phyloP scores from a whole-genome alignment of 2,113 vertebrate species.

The Pomatostomus ruficeps region DNA sequence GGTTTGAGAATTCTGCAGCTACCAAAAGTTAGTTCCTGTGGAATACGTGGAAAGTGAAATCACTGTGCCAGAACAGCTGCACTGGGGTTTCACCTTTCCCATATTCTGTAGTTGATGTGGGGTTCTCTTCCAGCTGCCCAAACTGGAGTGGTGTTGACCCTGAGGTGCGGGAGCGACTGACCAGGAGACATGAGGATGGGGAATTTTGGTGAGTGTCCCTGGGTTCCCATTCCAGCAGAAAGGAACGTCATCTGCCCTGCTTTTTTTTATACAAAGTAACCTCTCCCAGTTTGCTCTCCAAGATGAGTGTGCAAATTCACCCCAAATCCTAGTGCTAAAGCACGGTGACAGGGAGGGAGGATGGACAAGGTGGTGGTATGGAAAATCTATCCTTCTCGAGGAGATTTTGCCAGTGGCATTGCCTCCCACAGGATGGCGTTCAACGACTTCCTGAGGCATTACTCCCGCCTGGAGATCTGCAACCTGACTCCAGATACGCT shows the following conservation, averaged over 20 bases:
- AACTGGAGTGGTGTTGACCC: slow-evolving; percentile 83
- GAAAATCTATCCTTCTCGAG: not conserved
- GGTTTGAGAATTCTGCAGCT: not conserved
- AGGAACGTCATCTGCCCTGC: not conserved
- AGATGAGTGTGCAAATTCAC: not conserved
- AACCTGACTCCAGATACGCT: slow-evolving; percentile 92
- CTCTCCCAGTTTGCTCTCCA: not conserved
- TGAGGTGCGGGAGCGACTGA: slow-evolving; percentile 72
- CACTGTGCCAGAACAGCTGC: not conserved
- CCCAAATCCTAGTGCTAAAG: not conserved
- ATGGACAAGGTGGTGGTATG: not conserved
- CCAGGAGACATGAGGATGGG: slow-evolving; percentile 82
- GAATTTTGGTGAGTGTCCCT: slow-evolving; percentile 83
- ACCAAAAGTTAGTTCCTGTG: not conserved
- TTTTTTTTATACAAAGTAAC: not conserved
- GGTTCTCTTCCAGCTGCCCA: slow-evolving; percentile 73
- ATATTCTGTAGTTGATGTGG: not conserved
- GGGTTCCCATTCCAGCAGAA: not conserved
- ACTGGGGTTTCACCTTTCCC: not conserved
- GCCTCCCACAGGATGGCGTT: slow-evolving; percentile 86
- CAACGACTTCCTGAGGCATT: slow-evolving; percentile 83
- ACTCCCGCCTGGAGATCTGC: slow-evolving; percentile 91
- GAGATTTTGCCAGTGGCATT: not conserved
- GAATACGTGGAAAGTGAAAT: not conserved
- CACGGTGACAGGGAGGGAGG: not conserved